Conservation (phyloP, 2,888 invertebrate species). For the Tipula unca region DNA sequence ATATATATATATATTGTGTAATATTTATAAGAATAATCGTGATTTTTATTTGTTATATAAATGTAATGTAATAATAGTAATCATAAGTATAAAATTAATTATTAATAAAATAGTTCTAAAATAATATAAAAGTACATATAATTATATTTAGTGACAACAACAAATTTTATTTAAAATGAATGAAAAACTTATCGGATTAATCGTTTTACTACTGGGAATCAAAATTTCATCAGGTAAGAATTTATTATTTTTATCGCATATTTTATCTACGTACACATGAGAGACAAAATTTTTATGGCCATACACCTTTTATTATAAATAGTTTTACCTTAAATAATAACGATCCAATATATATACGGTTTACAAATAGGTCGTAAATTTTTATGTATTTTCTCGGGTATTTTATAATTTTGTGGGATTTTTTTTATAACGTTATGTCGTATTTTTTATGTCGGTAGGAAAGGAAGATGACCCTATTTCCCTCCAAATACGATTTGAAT, state of each 20-base stretch:
- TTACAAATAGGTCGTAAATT: neutral
- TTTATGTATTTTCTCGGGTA: neutral
- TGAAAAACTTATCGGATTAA: neutral
- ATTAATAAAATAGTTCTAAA: neutral
- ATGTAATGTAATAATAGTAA: neutral
- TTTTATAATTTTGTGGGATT: neutral
- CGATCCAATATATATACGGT: neutral
- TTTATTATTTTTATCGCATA: neutral
- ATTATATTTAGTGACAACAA: neutral
- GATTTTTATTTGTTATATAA: neutral
- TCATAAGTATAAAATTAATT: neutral
- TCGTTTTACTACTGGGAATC: neutral
- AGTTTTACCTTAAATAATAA: neutral
- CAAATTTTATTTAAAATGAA: neutral
- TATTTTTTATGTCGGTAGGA: neutral
- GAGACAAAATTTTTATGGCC: neutral
- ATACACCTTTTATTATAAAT: neutral
- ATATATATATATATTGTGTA: neutral
- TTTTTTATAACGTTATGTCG: neutral
- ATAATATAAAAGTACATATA: neutral
- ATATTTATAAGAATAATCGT: neutral
- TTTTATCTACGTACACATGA: neutral
- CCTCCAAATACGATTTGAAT: neutral
- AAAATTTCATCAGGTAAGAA: slow-evolving; percentile 14
- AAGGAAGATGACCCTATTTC: neutral